phyloP scores from a whole-genome alignment of 30 jellyfish, hydroid and myxozoan species.

The Sanderia malayensis region DNA sequence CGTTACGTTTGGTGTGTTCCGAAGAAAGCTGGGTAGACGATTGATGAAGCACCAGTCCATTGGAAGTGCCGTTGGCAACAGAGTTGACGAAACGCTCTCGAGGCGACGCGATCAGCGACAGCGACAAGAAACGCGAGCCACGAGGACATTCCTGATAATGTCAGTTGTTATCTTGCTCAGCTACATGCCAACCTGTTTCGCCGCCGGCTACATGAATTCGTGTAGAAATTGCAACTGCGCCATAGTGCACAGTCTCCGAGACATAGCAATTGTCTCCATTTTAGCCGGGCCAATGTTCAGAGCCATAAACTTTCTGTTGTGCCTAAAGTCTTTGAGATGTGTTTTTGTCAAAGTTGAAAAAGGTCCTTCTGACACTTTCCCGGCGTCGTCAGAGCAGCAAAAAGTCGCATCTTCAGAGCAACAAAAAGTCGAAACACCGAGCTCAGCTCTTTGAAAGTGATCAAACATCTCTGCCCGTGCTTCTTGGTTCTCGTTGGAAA shows the following conservation, averaged over 20 bases:
- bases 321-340: constrained; percentile 41
- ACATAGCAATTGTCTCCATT: constrained; percentile 57
- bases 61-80: constrained; percentile 7
- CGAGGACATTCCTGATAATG: constrained; percentile 52
- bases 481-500: too few species aligned
- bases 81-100: constrained; percentile 28
- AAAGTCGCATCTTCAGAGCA: too few species aligned
- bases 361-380: constrained; percentile 25
- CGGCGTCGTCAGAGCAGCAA: constrained; percentile 46
- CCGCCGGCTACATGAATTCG: constrained; percentile 57
- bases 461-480: too few species aligned
- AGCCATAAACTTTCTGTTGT: constrained; percentile 48
- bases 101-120: constrained; percentile 48
- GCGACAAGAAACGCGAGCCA: constrained; percentile 49
- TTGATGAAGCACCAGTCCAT: not conserved
- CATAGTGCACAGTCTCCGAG: constrained; percentile 52
- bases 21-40: constrained; percentile 31
- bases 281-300: constrained; percentile 60
- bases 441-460: too few species aligned
- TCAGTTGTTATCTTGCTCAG: constrained; percentile 40
- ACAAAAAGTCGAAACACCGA: too few species aligned
- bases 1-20: constrained; percentile 23
- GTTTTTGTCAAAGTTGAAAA: constrained; percentile 11
- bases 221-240: constrained; percentile 60
- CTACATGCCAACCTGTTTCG: constrained; percentile 54